Evolutionary conservation across 1,140 invertebrate genomes (phyloP).

Genomic region (Sycophaga agraensis): DNA sequence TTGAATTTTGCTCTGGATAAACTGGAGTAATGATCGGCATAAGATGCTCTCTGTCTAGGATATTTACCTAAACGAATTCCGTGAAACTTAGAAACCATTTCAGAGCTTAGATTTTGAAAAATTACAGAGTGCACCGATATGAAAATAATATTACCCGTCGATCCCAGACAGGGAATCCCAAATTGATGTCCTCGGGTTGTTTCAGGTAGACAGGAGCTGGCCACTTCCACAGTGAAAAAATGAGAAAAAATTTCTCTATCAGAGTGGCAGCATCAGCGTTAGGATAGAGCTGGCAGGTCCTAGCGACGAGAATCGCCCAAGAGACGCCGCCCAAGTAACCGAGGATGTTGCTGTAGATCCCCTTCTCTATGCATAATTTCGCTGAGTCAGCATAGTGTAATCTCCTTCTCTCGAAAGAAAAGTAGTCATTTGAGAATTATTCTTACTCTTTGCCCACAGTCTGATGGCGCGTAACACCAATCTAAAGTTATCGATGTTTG

Average conservation of each 20-base stretch:
- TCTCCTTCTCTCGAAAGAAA: neutral
- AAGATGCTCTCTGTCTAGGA: neutral
- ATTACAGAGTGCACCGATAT: too few relatives aligned
- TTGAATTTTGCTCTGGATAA: slow-evolving; percentile 2
- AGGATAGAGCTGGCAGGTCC: neutral
- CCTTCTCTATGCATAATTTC: neutral
- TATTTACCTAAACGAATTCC: too few relatives aligned
- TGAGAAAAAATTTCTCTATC: slow-evolving; percentile 4
- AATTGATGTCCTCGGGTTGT: neutral
- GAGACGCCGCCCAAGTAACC: slow-evolving; percentile 6
- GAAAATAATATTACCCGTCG: too few relatives aligned
- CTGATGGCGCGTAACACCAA: neutral
- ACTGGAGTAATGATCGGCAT: slow-evolving; percentile 5
- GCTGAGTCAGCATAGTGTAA: neutral
- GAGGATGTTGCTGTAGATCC: slow-evolving; percentile 11
- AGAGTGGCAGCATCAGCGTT: neutral
- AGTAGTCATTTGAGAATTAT: neutral
- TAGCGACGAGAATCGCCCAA: slow-evolving; percentile 8
- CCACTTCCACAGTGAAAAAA: slow-evolving; percentile 10
- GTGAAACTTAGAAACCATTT: too few relatives aligned
- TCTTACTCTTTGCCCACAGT: slow-evolving; percentile 15
- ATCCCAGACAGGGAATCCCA: slow-evolving; percentile 11
- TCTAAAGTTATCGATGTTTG: slow-evolving; percentile 10
- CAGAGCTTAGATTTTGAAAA: too few relatives aligned
- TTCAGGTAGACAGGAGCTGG: neutral